Percentiles rank a stretch among this genome's conserved stretches.
Conservation (phyloP, 92 coral and sea anemone species). For the Porites evermanni region DNA sequence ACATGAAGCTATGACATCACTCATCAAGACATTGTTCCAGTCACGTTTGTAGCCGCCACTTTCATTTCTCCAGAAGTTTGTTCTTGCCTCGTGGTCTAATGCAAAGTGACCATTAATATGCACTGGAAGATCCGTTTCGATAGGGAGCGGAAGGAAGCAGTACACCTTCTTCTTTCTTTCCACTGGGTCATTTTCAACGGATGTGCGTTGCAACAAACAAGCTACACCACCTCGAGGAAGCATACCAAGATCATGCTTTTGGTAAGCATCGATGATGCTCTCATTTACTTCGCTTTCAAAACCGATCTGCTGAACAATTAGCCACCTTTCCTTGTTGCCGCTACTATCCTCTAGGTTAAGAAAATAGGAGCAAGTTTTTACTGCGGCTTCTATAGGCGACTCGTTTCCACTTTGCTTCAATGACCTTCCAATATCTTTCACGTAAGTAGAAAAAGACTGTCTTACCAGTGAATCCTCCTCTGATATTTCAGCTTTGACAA, state of each 20-base stretch:
- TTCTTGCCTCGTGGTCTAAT: conserved; percentile 71
- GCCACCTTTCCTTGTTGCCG: conserved; percentile 79
- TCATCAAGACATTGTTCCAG: conserved; percentile 73
- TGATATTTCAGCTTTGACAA: conserved; percentile 55
- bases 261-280: conserved; percentile 48
- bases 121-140: conserved; percentile 78
- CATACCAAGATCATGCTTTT: conserved; percentile 69
- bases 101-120: conserved; percentile 93
- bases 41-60: conserved; percentile 41
- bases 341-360: conserved; percentile 58
- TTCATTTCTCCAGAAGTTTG: conserved; percentile 51
- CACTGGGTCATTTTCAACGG: background rate
- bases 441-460: conserved; percentile 46
- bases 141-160: conserved; percentile 94
- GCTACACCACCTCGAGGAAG: conserved; percentile 97
- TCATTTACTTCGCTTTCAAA: conserved; percentile 40
- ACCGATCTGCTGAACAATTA: conserved; percentile 83
- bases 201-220: conserved; percentile 37
- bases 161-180: conserved; percentile 56
- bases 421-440: conserved; percentile 30
- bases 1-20: conserved; percentile 71
- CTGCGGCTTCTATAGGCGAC: conserved; percentile 41
- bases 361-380: conserved; percentile 65
- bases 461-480: conserved; percentile 67
- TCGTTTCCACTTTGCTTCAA: conserved; percentile 1